Percentiles rank a stretch among this genome's conserved stretches.
phyloP scores from a whole-genome alignment of 2,113 vertebrate genomes.

The Oophaga pumilio region DNA sequence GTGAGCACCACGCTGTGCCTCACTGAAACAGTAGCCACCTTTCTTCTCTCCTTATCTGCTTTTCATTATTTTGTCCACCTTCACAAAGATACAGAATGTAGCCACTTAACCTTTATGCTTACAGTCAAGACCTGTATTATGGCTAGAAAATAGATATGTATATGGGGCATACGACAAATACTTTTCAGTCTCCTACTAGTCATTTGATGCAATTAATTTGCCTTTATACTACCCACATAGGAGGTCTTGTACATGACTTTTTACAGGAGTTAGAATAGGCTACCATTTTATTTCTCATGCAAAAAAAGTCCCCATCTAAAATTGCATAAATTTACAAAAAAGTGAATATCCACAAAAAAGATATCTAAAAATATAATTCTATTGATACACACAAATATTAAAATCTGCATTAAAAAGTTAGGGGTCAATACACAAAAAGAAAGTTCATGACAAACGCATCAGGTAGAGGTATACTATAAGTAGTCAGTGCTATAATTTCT shows the following conservation, averaged over 20 bases:
- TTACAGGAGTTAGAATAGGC: background rate
- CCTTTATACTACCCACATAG: background rate
- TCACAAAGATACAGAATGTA: no score
- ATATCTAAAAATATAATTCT: no score
- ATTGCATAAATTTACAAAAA: no score
- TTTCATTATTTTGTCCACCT: conserved; percentile 10
- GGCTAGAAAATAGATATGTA: background rate
- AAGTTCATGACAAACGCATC: no score
- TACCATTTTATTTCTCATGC: background rate
- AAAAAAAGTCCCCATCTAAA: background rate
- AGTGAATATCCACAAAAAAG: no score
- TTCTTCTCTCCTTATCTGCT: conserved; percentile 21
- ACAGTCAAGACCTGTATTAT: background rate
- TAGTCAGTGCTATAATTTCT: no score
- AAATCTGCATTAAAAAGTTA: no score
- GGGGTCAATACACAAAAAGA: no score
- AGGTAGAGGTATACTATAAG: no score
- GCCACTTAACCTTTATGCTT: background rate
- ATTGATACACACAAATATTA: no score
- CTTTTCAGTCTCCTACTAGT: no score
- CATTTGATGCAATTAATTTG: background rate
- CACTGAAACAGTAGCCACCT: background rate
- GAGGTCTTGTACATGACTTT: background rate
- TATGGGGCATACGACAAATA: background rate
- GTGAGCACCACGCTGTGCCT: conserved; percentile 27